Evolutionary conservation across 2,888 invertebrate species (phyloP).

Genomic region (Drosophila neonasuta): DNA sequence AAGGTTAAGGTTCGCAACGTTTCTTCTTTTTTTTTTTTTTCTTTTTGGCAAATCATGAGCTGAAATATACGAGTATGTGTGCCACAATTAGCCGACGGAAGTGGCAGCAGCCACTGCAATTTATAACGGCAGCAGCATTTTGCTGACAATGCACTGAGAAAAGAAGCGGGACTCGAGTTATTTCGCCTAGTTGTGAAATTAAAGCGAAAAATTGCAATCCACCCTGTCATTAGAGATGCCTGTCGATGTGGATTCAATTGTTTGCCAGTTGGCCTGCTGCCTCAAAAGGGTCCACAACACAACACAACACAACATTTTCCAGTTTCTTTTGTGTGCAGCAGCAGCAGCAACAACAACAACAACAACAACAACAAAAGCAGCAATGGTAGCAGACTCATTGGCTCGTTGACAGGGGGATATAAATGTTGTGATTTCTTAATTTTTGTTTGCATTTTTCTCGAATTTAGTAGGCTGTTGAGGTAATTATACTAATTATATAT

Average conservation of each 20-base stretch:
- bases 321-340: constrained; percentile 38
- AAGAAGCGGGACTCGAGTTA: constrained; percentile 11
- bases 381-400: constrained; percentile 36
- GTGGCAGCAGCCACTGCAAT: constrained; percentile 51
- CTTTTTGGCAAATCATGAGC: constrained; percentile 43
- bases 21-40: not conserved
- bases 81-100: constrained; percentile 54
- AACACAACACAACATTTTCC: constrained; percentile 26
- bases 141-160: constrained; percentile 51
- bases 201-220: constrained; percentile 66
- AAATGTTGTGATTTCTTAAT: constrained; percentile 80
- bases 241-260: constrained; percentile 60
- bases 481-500: constrained; percentile 77
- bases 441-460: constrained; percentile 78
- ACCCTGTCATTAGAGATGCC: constrained; percentile 70
- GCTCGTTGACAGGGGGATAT: constrained; percentile 70
- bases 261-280: constrained; percentile 38
- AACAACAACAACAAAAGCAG: too few relatives aligned
- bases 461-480: constrained; percentile 77
- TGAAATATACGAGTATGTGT: not conserved
- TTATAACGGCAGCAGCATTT: constrained; percentile 49
- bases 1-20: not conserved
- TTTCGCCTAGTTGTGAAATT: constrained; percentile 38
- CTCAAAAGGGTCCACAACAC: constrained; percentile 33
- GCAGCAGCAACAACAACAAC: not conserved